Evolutionary conservation across 2,797 vertebrate species (phyloP).

Genomic region (Sparidentex hasta): DNA sequence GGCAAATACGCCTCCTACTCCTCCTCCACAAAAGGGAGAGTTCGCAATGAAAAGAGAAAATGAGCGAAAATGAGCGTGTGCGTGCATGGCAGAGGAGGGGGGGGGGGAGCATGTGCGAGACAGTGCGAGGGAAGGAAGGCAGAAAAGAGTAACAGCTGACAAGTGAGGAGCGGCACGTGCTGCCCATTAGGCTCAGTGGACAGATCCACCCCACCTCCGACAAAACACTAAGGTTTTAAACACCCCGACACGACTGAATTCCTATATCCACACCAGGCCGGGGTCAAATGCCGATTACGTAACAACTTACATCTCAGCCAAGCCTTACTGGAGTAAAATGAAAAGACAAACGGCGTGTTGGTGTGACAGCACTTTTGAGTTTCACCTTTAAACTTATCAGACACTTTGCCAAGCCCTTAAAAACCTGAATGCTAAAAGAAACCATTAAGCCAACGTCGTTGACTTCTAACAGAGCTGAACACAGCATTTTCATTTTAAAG

Average conservation of each 20-base stretch:
- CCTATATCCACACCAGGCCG: constrained; percentile 15
- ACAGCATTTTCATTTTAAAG: background rate
- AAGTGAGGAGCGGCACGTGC: constrained; percentile 72
- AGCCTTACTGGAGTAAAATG: constrained; percentile 13
- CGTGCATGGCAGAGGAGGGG: constrained; percentile 30
- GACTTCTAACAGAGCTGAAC: background rate
- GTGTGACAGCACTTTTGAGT: background rate
- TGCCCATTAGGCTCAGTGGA: constrained; percentile 61
- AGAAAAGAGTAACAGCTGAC: constrained; percentile 73
- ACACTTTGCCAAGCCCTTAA: background rate
- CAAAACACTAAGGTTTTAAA: constrained; percentile 61
- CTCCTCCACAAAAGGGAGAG: constrained; percentile 68
- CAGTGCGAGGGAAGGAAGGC: constrained; percentile 44
- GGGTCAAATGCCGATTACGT: constrained; percentile 26
- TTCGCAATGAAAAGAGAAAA: constrained; percentile 65
- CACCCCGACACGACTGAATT: constrained; percentile 26
- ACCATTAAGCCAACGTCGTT: background rate
- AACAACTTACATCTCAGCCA: constrained; percentile 4
- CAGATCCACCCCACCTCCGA: constrained; percentile 39
- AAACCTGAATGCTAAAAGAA: background rate
- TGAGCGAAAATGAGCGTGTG: constrained; percentile 48
- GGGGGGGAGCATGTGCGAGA: constrained; percentile 37
- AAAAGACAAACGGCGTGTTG: background rate
- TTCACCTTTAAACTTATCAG: background rate
- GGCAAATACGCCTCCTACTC: constrained; percentile 73